Conservation (phyloP, 2,888 invertebrate species). For the Amiota communis region DNA sequence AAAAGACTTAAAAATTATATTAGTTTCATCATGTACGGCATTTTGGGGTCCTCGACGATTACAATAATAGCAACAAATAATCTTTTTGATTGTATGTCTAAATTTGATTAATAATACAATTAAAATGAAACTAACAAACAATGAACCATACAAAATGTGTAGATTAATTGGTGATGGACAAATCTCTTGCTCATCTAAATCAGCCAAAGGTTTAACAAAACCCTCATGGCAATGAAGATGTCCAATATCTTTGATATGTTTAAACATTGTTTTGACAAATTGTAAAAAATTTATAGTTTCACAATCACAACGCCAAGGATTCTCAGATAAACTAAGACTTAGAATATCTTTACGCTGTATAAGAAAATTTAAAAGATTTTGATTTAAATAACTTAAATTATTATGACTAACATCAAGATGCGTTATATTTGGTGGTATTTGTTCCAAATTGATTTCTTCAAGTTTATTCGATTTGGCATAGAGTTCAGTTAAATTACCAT, state of each 20-base stretch:
- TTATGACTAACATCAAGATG: conserved; percentile 8
- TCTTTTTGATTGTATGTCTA: neutral
- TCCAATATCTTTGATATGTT: neutral
- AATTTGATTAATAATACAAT: neutral
- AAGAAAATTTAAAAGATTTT: neutral
- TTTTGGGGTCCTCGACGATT: too few relatives aligned
- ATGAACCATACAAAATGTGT: neutral
- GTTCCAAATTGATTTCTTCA: neutral
- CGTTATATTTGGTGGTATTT: neutral
- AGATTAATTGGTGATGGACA: neutral
- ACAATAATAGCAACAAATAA: too few relatives aligned
- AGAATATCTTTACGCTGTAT: neutral
- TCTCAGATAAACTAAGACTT: neutral
- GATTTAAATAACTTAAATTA: neutral
- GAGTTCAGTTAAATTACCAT: neutral
- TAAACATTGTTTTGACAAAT: neutral
- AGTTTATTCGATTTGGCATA: neutral
- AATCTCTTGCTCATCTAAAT: conserved; percentile 5
- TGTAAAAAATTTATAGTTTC: neutral
- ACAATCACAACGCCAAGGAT: conserved; percentile 19
- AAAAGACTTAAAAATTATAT: neutral
- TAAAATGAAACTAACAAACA: neutral
- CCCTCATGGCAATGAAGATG: neutral
- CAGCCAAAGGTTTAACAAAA: neutral
- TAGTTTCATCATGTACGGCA: too few relatives aligned